A percentile compares a stretch with the other conserved stretches of the same genome.
Conservation (phyloP, 2,113 vertebrate species). For the Microcebus lehilahytsara region DNA sequence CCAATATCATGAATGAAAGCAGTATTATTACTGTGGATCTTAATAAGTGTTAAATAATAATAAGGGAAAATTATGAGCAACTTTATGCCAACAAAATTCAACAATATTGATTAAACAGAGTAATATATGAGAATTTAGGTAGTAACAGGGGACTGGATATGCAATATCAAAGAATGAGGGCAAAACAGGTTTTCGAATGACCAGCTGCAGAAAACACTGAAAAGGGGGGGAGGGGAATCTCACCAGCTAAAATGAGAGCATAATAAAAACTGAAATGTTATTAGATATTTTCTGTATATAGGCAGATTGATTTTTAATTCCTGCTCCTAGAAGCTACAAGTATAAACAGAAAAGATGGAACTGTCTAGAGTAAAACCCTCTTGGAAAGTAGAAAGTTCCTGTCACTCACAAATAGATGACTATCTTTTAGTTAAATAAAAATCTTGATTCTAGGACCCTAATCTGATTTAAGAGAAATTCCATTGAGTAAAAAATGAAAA, state of each 20-base stretch:
- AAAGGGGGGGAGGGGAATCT: not conserved
- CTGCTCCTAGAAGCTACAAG: not conserved
- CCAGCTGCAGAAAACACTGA: not conserved
- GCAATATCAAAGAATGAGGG: not conserved
- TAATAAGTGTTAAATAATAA: not conserved
- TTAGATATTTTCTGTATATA: not conserved
- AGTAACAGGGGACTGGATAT: not conserved
- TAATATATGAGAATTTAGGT: not conserved
- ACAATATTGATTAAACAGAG: not conserved
- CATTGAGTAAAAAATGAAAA: not conserved
- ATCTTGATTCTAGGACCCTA: not conserved
- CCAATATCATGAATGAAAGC: not conserved
- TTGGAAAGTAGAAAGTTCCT: not conserved
- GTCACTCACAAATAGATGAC: not conserved
- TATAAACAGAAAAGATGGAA: not conserved
- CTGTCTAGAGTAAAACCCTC: not conserved
- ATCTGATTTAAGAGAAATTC: not conserved
- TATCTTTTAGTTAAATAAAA: not conserved
- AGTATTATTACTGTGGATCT: not conserved
- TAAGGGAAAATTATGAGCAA: not conserved
- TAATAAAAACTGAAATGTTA: not conserved
- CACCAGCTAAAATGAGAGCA: not conserved
- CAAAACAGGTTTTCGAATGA: not conserved
- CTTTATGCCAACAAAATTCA: not conserved
- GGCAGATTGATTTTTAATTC: not conserved